Base-by-base conservation (phyloP, 2,888 invertebrate species). In the Caenorhabditis sp. region DNA sequence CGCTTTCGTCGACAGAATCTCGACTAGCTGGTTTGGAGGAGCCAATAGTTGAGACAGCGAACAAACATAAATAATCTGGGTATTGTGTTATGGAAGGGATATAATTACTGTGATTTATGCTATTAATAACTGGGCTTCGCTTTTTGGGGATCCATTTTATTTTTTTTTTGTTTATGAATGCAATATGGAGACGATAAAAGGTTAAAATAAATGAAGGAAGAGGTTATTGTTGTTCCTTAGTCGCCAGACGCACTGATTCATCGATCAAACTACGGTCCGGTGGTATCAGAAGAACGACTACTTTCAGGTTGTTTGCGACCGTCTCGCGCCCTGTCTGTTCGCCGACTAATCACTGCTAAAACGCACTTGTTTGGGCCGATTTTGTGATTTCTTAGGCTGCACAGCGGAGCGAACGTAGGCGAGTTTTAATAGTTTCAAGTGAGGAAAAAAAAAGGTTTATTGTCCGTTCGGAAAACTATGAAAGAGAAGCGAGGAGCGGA, bases 1-100 rank as follows among this genome's bases (percentile, higher is more conserved):
- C n/a, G 80, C 82, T 2, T 73, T 83, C 53, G 78, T 78, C 48
- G 81, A 82, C 56, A 65, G 79, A 48, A 72, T 83, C 35, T 82
- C 82, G 15, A 78, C 80, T 43, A 78, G 74, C 27, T 82, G 79
- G 81, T 81, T 81, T 32, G 81, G 81, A 13, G 73, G 68, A 55
- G 62, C 65, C 6, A 73, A 73, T 20, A 76, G 70, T 15, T 70
- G 20, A 35, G 22, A 53, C 15, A 15, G 8, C 24, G 11, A 30
- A 2, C 6, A 7, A 20, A 24, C 13, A 11, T 22, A 48, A n/a
- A 13, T 17, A n/a, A 11, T 35, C 17, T 17, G 17, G 35, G 48
- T 32, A 11, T 45, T 20, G 11, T 35, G 17, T 35, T 24, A 35
- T 27, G 41, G 20, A 45, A 32, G 45, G 32, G 59, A 22, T 45